phyloP scores from a whole-genome alignment of 2,888 invertebrate species.

The Oligia latruncula region DNA sequence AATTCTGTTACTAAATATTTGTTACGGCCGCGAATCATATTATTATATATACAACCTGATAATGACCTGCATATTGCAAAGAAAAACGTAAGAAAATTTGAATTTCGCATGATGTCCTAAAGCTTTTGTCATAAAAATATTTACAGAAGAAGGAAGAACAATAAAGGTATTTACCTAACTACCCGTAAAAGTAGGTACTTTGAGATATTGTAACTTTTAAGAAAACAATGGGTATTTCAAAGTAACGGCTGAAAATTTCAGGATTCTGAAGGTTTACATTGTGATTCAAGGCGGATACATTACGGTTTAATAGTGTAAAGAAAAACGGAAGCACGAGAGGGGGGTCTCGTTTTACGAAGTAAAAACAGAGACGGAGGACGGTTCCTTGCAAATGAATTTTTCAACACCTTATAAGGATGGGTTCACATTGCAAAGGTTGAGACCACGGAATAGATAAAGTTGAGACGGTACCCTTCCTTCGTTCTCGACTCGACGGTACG shows the following conservation, averaged over 20 bases:
- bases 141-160: not conserved
- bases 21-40: not conserved
- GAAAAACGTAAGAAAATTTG: too few relatives aligned
- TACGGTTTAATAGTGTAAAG: constrained; percentile 22
- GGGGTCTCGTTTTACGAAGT: constrained; percentile 17
- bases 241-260: not conserved
- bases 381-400: constrained; percentile 33
- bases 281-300: constrained; percentile 32
- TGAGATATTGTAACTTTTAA: constrained; percentile 16
- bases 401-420: not conserved
- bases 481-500: too few relatives aligned
- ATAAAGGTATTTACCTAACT: constrained; percentile 6
- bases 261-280: constrained; percentile 23
- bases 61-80: not conserved
- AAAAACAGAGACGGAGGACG: not conserved
- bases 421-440: constrained; percentile 14
- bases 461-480: not conserved
- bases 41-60: too few relatives aligned
- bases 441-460: too few relatives aligned
- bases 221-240: constrained; percentile 32
- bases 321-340: not conserved
- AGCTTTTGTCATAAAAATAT: not conserved
- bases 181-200: constrained; percentile 29
- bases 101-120: too few relatives aligned
- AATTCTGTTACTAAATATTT: not conserved